Evolutionary conservation across 2,888 invertebrate species (phyloP).

Genomic region (Mystacides longicornis): DNA sequence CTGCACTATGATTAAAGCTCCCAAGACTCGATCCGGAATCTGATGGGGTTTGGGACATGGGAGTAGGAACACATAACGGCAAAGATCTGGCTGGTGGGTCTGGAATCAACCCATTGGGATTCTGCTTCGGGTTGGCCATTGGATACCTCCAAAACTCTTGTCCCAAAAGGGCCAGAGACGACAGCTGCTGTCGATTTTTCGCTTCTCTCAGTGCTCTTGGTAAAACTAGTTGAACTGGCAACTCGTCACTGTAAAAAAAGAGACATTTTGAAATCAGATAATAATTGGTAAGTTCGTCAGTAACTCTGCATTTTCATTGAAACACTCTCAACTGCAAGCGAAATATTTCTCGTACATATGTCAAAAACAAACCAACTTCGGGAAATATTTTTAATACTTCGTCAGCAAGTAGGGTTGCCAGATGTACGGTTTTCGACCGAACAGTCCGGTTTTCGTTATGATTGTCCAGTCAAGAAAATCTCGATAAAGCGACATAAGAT

Average conservation of each 20-base stretch:
- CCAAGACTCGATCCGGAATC: constrained; percentile 68
- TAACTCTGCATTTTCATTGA: too few species aligned
- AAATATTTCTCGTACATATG: too few species aligned
- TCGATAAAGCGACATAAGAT: too few species aligned
- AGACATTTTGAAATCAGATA: constrained; percentile 1
- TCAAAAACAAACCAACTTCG: too few species aligned
- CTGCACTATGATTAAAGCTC: constrained; percentile 55
- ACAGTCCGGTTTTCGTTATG: too few species aligned
- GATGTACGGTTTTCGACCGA: too few species aligned
- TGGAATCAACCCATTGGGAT: constrained; percentile 28
- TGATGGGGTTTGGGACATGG: constrained; percentile 46
- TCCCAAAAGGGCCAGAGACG: constrained; percentile 82
- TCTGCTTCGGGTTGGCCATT: constrained; percentile 64
- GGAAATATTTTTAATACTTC: too few species aligned
- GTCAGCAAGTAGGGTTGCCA: too few species aligned
- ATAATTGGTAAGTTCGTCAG: too few species aligned
- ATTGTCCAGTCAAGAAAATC: too few species aligned
- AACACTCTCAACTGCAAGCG: too few species aligned
- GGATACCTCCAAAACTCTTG: constrained; percentile 81
- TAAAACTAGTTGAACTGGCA: constrained; percentile 82
- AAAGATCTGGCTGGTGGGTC: neutral
- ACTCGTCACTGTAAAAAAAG: constrained; percentile 66
- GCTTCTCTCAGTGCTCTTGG: constrained; percentile 82
- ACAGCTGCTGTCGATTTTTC: constrained; percentile 82
- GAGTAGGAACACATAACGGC: constrained; percentile 15